phyloP scores from a whole-genome alignment of 2,888 invertebrate genomes.

The Leptura quadrifasciata region DNA sequence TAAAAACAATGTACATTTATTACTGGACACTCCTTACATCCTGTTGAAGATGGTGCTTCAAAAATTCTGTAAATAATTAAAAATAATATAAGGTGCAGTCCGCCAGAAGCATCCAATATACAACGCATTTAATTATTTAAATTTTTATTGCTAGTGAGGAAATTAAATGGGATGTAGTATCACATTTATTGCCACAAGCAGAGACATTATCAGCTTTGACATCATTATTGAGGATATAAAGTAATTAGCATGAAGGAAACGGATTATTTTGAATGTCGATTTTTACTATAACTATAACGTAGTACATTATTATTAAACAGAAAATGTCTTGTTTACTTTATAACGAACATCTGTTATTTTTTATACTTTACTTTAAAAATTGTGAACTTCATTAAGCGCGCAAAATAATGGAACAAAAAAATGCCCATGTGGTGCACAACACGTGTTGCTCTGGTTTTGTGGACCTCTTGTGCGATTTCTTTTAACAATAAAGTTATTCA shows the following conservation, averaged over 20 bases:
- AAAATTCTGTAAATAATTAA: conserved; percentile 13
- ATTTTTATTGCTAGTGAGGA: background rate
- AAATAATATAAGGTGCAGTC: background rate
- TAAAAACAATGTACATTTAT: conserved; percentile 49
- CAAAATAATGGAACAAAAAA: conserved; percentile 23
- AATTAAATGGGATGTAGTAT: background rate
- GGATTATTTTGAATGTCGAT: background rate
- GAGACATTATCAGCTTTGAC: background rate
- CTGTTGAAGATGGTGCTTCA: conserved; percentile 48
- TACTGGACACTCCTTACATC: conserved; percentile 52
- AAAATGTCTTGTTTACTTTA: background rate
- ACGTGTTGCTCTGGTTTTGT: conserved; percentile 35
- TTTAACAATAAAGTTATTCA: conserved; percentile 17
- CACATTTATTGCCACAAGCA: conserved; percentile 17
- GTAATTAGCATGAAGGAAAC: background rate
- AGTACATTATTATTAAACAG: background rate
- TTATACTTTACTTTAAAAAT: background rate
- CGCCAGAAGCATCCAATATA: background rate
- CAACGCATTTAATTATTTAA: background rate
- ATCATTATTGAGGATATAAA: background rate
- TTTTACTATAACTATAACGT: background rate
- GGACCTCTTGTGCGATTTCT: conserved; percentile 32
- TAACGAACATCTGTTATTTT: conserved; percentile 1
- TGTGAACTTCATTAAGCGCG: background rate
- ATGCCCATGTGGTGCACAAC: conserved; percentile 34